phyloP scores from a whole-genome alignment of 2,797 vertebrate species.

The Pantherophis alleghaniensis region DNA sequence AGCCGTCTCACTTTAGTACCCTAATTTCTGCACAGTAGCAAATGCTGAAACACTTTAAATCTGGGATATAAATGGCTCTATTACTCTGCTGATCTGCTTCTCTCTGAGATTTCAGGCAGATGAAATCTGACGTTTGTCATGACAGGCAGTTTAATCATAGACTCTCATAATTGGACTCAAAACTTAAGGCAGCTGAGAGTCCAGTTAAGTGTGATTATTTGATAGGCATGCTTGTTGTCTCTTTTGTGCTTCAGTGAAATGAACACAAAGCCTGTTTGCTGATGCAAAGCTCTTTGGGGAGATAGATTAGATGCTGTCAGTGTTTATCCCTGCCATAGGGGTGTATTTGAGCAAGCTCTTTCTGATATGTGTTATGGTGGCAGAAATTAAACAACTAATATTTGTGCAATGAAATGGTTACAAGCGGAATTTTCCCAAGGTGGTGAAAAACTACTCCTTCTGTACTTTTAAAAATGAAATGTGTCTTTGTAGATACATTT shows the following conservation, averaged over 20 bases:
- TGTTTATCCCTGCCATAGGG: conserved; percentile 4
- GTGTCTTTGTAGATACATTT: not conserved
- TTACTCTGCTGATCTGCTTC: conserved; percentile 12
- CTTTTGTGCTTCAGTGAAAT: conserved; percentile 8
- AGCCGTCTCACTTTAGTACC: conserved; percentile 23
- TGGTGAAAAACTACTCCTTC: not conserved
- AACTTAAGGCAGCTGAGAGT: conserved; percentile 27
- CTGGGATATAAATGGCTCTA: conserved; percentile 33
- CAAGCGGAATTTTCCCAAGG: not conserved
- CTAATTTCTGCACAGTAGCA: conserved; percentile 18
- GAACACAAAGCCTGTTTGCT: conserved; percentile 17
- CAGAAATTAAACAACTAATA: conserved; percentile 21
- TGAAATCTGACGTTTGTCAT: conserved; percentile 29
- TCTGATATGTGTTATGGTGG: conserved; percentile 11
- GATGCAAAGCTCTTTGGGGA: not conserved
- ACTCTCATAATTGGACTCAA: conserved; percentile 18
- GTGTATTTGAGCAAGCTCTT: not conserved
- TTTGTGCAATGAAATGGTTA: conserved; percentile 18
- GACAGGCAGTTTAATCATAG: conserved; percentile 23
- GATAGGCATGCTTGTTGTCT: conserved; percentile 31
- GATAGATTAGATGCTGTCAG: conserved; percentile 7
- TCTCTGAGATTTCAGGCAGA: conserved; percentile 14
- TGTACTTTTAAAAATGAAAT: not conserved
- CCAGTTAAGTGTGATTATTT: conserved; percentile 37
- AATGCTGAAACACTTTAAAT: conserved; percentile 19